These are phyloP conservation scores for Leptinotarsa lineolata DNA, from an alignment of 1,140 invertebrate species.

Conservation along the genomic window DNA sequence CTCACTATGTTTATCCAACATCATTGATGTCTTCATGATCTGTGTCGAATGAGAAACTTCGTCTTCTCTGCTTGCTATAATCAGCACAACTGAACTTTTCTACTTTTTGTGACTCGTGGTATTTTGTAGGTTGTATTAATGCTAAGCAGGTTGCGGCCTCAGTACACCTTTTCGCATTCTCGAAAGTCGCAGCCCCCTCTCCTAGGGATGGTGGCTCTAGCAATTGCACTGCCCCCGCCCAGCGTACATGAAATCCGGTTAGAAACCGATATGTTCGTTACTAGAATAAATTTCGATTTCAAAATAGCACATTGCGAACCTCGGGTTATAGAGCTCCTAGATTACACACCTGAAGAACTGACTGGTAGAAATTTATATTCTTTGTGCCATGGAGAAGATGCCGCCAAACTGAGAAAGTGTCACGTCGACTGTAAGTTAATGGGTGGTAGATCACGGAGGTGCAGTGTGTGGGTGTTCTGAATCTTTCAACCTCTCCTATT, in stretches of 20 bases:
- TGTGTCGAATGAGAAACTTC: no score
- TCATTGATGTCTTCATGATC: neutral
- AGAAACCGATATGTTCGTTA: slow-evolving; percentile 96
- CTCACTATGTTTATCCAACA: neutral
- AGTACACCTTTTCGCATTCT: slow-evolving; percentile 88
- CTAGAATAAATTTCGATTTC: slow-evolving; percentile 93
- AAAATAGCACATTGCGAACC: slow-evolving; percentile 96
- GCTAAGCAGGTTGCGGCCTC: slow-evolving; percentile 85
- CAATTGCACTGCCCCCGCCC: slow-evolving; percentile 92
- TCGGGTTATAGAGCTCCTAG: slow-evolving; percentile 90
- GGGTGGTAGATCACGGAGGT: neutral
- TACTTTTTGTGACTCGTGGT: neutral
- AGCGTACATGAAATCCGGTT: slow-evolving; percentile 95
- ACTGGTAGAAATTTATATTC: slow-evolving; percentile 93
- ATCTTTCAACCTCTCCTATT: no score
- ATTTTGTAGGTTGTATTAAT: slow-evolving; percentile 85
- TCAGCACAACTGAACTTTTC: no score
- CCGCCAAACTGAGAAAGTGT: slow-evolving; percentile 88
- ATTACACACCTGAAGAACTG: slow-evolving; percentile 91
- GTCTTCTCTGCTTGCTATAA: no score
- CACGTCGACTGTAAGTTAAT: slow-evolving; percentile 87
- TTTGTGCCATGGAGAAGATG: slow-evolving; percentile 93
- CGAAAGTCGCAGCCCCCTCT: slow-evolving; percentile 82
- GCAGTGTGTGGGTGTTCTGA: no score
- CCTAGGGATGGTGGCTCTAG: slow-evolving; percentile 91